Base-by-base conservation (phyloP, 2,113 vertebrate species). In the Carlito syrichta region DNA sequence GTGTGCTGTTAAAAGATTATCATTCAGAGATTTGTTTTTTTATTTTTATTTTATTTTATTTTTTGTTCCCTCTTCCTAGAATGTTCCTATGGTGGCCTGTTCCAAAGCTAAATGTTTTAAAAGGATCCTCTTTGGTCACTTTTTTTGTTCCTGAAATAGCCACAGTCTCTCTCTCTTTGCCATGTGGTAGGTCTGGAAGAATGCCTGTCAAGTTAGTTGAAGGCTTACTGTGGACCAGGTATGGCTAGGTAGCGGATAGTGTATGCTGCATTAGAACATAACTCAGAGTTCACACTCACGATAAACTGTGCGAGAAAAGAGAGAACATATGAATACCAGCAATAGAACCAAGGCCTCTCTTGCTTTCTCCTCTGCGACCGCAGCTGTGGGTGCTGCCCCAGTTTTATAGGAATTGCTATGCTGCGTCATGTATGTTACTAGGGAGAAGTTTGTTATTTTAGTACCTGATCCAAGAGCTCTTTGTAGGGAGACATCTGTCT, bases 381-480 rank as follows among this genome's bases (percentile, higher is more conserved):
- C 43, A 63, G 10, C 60, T 81, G 32, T 16, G 60, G 76, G 4
- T 60, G 60, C 69, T 40, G 74, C 19, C 52, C 93, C 58, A 43
- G 35, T 86, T 91, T 89, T 79, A 30, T 54, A 79, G 60, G 43
- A 79, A 58, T 81, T 83, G 43, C 4, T 12, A 6, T 40, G 23
- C 50, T 56, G 4, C 3, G 11, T 86, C 62, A 43, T 40, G 40
- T 45, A n/a, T 48, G 32, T 79, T 94, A 69, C 77, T 85, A 92
- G 27, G 60, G 30, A 84, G 30, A 95, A 73, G 22, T 71, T 79
- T 89, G 73, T 71, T 97, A 83, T 69, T 91, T 95, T 86, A 91
- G 45, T 17, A 50, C 14, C 45, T 81, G 62, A 76, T 56, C 23
- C 14, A 27, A 40, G 48, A 91, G 66, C 8, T 91, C 54, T 38